A percentile compares a stretch with the other conserved stretches of the same genome.
Evolutionary conservation across 2,113 vertebrate species (phyloP).

Genomic region (Syrrhaptes paradoxus): DNA sequence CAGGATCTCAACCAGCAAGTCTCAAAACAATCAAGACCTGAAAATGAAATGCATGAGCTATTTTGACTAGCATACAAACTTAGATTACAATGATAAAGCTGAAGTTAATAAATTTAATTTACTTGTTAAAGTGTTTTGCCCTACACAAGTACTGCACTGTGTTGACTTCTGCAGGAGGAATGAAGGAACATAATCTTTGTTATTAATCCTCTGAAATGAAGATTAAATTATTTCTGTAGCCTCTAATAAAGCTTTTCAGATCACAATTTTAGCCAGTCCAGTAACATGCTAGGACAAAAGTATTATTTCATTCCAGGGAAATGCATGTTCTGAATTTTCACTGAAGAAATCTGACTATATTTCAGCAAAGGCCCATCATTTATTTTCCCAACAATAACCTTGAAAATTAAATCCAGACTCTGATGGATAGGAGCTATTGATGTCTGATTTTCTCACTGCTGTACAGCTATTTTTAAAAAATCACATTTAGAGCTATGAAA

Average conservation of each 20-base stretch:
- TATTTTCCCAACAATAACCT: constrained; percentile 29
- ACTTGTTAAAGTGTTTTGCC: background rate
- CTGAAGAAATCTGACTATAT: background rate
- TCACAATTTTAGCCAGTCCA: background rate
- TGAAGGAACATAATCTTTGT: background rate
- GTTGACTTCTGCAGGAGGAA: background rate
- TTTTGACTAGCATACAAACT: constrained; percentile 40
- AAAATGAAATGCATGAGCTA: constrained; percentile 26
- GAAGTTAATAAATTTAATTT: constrained; percentile 51
- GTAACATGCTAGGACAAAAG: background rate
- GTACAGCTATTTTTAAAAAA: background rate
- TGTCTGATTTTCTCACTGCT: background rate
- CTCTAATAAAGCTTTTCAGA: background rate
- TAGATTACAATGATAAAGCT: constrained; percentile 30
- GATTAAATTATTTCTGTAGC: background rate
- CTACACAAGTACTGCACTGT: background rate
- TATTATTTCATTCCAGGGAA: background rate
- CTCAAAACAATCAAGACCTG: constrained; percentile 38
- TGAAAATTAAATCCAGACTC: constrained; percentile 26
- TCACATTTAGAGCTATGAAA: background rate
- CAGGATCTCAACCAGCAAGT: background rate
- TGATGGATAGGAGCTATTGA: background rate
- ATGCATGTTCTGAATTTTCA: background rate
- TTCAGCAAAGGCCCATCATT: background rate
- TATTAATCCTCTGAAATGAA: constrained; percentile 13